phyloP scores from a whole-genome alignment of 2,113 vertebrate species.

The Trochalopteron elliotii region DNA sequence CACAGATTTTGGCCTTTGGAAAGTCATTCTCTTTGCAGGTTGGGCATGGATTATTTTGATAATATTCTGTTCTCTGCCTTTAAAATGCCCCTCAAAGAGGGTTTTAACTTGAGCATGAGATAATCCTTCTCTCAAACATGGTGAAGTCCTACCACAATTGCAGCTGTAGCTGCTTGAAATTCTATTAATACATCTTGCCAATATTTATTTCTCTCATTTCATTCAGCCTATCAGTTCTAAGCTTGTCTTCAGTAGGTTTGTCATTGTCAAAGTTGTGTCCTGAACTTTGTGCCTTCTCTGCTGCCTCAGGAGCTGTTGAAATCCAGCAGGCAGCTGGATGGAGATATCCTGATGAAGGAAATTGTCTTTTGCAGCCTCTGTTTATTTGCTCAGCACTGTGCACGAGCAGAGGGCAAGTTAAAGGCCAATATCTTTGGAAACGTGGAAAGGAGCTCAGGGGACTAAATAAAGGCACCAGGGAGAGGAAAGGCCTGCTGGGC shows the following conservation, averaged over 20 bases:
- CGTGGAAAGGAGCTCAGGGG: not conserved
- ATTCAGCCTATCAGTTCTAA: not conserved
- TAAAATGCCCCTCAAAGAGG: not conserved
- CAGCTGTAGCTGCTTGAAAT: not conserved
- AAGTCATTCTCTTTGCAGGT: not conserved
- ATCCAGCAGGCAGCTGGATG: not conserved
- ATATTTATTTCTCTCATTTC: not conserved
- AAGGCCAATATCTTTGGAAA: not conserved
- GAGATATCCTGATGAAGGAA: not conserved
- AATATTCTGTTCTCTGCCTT: not conserved
- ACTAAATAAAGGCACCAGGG: not conserved
- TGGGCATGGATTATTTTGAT: not conserved
- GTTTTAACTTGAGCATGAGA: not conserved
- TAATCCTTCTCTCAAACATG: not conserved
- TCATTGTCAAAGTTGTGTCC: not conserved
- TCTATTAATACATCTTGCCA: not conserved
- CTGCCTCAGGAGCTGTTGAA: slow-evolving; percentile 6
- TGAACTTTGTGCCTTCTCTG: not conserved
- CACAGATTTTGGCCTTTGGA: not conserved
- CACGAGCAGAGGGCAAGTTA: not conserved
- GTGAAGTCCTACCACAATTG: not conserved
- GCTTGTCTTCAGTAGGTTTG: not conserved
- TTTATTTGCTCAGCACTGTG: slow-evolving; percentile 5
- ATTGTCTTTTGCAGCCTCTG: not conserved
- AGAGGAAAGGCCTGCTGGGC: not conserved